Percentiles rank a stretch among this genome's conserved stretches.
Conservation (phyloP, 2,888 invertebrate species). For the Himalopsyche anomala region DNA sequence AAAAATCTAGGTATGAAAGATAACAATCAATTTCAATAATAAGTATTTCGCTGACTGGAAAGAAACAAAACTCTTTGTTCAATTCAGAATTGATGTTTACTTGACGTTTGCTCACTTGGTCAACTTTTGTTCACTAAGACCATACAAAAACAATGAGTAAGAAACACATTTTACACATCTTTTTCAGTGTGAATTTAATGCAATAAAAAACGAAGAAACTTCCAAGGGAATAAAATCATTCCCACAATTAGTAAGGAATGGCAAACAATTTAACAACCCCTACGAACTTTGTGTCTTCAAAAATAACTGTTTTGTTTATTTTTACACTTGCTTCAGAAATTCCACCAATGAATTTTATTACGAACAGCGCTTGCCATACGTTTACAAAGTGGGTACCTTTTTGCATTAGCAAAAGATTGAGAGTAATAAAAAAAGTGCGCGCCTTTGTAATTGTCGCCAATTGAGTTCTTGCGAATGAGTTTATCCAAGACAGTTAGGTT, state of each 20-base stretch:
- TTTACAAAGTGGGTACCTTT: neutral
- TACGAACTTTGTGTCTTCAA: neutral
- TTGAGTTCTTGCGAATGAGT: constrained; percentile 35
- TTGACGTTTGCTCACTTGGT: too few species aligned
- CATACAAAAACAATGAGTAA: too few species aligned
- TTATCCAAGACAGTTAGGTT: constrained; percentile 1
- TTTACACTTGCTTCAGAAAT: neutral
- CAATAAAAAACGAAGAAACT: neutral
- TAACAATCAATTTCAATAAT: too few species aligned
- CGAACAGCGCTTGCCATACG: neutral
- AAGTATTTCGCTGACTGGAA: too few species aligned
- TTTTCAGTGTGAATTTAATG: neutral
- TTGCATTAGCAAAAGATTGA: constrained; percentile 22
- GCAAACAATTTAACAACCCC: constrained; percentile 10
- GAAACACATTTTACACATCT: too few species aligned
- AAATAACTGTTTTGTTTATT: neutral
- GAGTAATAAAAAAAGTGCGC: neutral
- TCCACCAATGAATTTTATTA: neutral
- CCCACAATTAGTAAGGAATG: constrained; percentile 10
- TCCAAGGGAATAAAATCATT: neutral
- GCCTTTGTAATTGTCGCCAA: constrained; percentile 22
- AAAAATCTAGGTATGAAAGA: too few species aligned
- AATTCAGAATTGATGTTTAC: too few species aligned
- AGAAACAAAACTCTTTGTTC: too few species aligned
- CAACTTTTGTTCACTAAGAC: too few species aligned